Evolutionary conservation across 1,140 invertebrate genomes (phyloP), one percentile per base, ranked within the genome.

Genomic region (Harlomillsia oculata): DNA sequence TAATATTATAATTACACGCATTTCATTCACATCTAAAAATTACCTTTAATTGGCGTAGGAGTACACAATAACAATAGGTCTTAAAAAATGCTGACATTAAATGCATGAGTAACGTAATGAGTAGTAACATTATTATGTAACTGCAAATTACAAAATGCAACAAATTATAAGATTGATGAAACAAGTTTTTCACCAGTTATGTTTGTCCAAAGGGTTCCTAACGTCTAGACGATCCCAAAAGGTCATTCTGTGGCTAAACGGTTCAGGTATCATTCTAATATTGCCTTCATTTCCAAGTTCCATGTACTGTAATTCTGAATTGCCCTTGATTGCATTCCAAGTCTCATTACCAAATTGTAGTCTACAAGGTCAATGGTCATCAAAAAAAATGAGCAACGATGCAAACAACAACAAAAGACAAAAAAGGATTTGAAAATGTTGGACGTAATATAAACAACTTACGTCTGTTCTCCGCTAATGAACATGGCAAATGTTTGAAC

Each of bases 381-480:
- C n/a, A n/a, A n/a, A n/a, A n/a, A n/a, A n/a, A n/a, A n/a, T n/a
- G n/a, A n/a, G n/a, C n/a, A n/a, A n/a, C 13, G 25, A 3, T 1
- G 43, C 36, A 34, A 14, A 48, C 9, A 30, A 48, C 5, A 30
- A 5, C 5, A 30, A 30, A 2, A 16, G 3, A 5, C 29, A 8
- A 4, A 6, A 1, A 30, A 30, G 29, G 9, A 30, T 30, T 16
- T 13, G 20, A n/a, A 43, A 41, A 56, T 46, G 28, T 43, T 6
- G 14, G n/a, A n/a, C n/a, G n/a, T n/a, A n/a, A n/a, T n/a, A n/a
- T n/a, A n/a, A n/a, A n/a, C n/a, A n/a, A n/a, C n/a, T n/a, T n/a
- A n/a, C n/a, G n/a, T n/a, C n/a, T n/a, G n/a, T n/a, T n/a, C 34
- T 49, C 29, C 9, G 54, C 54, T 25, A 56, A 56, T 21, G 45